phyloP scores from a whole-genome alignment of 2,888 invertebrate species.

The Leptura quadrifasciata region DNA sequence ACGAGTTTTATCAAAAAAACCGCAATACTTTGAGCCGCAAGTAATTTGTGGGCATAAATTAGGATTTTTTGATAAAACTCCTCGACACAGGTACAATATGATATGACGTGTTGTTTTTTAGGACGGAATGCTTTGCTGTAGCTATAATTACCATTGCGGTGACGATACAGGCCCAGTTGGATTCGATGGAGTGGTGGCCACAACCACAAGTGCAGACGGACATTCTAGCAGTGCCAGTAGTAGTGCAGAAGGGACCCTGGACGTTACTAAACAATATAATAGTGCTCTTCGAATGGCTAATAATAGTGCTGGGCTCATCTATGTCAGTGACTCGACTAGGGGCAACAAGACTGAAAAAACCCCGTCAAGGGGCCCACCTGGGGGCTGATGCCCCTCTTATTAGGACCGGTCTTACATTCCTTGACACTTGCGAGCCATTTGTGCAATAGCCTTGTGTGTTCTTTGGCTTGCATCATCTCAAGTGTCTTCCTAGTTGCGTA shows the following conservation, averaged over 20 bases:
- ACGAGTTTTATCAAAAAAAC: conserved; percentile 11
- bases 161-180: conserved; percentile 71
- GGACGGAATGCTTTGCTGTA: conserved; percentile 74
- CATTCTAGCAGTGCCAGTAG: conserved; percentile 51
- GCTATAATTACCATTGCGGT: conserved; percentile 74
- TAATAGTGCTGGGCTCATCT: conserved; percentile 61
- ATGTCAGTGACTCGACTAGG: conserved; percentile 63
- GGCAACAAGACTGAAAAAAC: conserved; percentile 53
- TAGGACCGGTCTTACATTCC: conserved; percentile 69
- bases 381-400: conserved; percentile 64
- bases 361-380: conserved; percentile 54
- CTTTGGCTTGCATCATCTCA: conserved; percentile 64
- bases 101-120: conserved; percentile 59
- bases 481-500: conserved; percentile 70
- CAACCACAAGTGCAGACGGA: conserved; percentile 56
- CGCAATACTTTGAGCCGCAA: background rate
- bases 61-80: background rate
- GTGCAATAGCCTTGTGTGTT: conserved; percentile 62
- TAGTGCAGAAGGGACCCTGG: conserved; percentile 56
- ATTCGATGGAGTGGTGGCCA: conserved; percentile 71
- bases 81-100: background rate
- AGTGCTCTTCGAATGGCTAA: conserved; percentile 69
- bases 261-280: conserved; percentile 70
- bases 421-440: conserved; percentile 67
- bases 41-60: background rate